A percentile compares a stretch with the other conserved stretches of the same genome.
Evolutionary conservation across 2,888 invertebrate genomes (phyloP).

Genomic region (Theretra japonica): DNA sequence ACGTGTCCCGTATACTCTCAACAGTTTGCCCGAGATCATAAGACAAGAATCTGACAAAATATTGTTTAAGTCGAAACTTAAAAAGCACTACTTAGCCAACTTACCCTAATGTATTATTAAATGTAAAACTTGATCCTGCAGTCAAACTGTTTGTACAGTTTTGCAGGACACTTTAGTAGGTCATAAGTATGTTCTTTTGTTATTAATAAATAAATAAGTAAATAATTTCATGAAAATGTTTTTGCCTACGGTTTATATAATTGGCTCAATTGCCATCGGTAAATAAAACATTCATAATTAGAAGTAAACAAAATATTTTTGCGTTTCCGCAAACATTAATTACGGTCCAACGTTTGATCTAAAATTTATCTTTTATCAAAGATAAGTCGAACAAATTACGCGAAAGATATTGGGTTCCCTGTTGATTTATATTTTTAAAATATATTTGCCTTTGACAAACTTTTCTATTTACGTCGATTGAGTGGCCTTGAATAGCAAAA

Average conservation of each 20-base stretch:
- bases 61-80: no score
- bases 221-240: no score
- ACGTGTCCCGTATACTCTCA: no score
- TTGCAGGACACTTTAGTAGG: no score
- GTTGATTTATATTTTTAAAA: conserved; percentile 21
- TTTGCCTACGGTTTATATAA: background rate
- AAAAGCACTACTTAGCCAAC: no score
- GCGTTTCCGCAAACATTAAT: background rate
- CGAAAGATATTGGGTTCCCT: conserved; percentile 24
- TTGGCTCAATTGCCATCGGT: background rate
- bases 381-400: conserved; percentile 31
- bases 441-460: background rate
- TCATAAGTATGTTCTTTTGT: no score
- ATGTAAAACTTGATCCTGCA: no score
- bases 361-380: conserved; percentile 32
- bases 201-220: no score
- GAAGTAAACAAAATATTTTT: background rate
- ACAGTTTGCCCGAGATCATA: no score
- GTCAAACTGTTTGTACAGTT: no score
- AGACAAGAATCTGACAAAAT: no score
- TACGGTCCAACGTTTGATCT: conserved; percentile 3
- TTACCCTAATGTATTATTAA: no score
- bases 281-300: background rate
- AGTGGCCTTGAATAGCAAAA: background rate
- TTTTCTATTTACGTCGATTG: background rate